Evolutionary conservation across 2,888 invertebrate species (phyloP), one percentile per base, ranked within the genome.

Genomic region (Ectropis crepuscularia): DNA sequence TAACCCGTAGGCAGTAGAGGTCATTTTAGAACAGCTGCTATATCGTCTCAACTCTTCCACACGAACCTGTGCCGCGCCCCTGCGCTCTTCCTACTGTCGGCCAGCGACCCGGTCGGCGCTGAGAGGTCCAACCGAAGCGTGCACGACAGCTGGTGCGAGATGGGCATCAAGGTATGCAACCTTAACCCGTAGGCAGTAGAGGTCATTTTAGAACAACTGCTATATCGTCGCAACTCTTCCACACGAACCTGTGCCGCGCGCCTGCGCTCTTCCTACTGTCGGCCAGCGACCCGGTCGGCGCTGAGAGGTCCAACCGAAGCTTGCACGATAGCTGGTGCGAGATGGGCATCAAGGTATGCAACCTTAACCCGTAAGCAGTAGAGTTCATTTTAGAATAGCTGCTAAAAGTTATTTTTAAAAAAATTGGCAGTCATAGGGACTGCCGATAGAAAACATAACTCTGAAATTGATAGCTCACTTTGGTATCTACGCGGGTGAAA

Each of bases 21-120:
- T 10, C 8, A 10, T 42, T n/a, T n/a, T n/a, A n/a, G n/a, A n/a
- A n/a, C n/a, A n/a, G n/a, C n/a, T n/a, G n/a, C n/a, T n/a, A n/a
- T n/a, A n/a, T 96, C 97, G 8, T 97, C 97, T 77, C 96, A 96
- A 80, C 94, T 96, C 89, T 98, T 97, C 90, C 96, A 98, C 82
- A 95, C 95, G 6, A 96, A 95, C 76, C 85, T 95, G 59, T 94
- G 97, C 57, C 94, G 92, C 70, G 94, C 95, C 43, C 98, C 98
- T 2, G 95, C 96, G 0, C 88, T 97, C 68, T 95, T 97, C 84
- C 92, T 97, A 57, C 93, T 96, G 59, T 95, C 96, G 0, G 94
- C 95, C 72, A 85, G 81, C 64, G 91, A 91, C 65, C 96, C 96
- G 0, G 96, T 98, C 12, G 98, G 98, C 2, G 95, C 96, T 0